Base-by-base conservation (phyloP, 2,888 invertebrate genomes). In the Crioceris asparagi region DNA sequence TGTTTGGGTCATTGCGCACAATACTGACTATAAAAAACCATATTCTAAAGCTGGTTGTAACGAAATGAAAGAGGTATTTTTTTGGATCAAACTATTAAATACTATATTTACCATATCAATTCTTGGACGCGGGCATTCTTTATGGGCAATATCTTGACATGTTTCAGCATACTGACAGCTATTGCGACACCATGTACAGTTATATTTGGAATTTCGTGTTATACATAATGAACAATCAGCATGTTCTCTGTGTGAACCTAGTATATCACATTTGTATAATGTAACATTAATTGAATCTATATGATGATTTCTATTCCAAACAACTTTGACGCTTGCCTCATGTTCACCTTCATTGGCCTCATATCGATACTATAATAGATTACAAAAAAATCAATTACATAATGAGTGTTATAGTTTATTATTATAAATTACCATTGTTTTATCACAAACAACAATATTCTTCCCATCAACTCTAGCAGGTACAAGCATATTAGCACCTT, bases 151-250 rank as follows among this genome's bases (percentile, higher is more conserved):
- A 52, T 82, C 79, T 34, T 80, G 71, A 58, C 94, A 96, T 4
- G 85, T 81, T 57, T 87, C 84, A 53, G 81, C 77, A 54, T 84
- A 88, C 17, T 82, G 81, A 63, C 92, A 92, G 15, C 82, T 79
- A 58, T 83, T 85, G 4, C 83, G 82, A 68, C 97, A 97, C 97
- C 96, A 98, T 31, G 86, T 83, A 60, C 98, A 98, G 52, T 87
- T 82, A 61, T 93, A 93, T 54, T 86, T 80, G 12, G 83, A 75
- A 62, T 87, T 84, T 39, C 94, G 76, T 2, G 93, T 93, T 40
- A 93, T 84, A 64, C 98, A 98, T 29, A 94, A 72, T 35, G 94
- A 94, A 66, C 97, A 98, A 64, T 98, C 98, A 8, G 90, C 84
- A 59, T 90, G 87, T 56, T 90, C 88, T 35, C 90, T 76, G 62